phyloP scores from a whole-genome alignment of 2,888 invertebrate species.

The Campopleginae sp. region DNA sequence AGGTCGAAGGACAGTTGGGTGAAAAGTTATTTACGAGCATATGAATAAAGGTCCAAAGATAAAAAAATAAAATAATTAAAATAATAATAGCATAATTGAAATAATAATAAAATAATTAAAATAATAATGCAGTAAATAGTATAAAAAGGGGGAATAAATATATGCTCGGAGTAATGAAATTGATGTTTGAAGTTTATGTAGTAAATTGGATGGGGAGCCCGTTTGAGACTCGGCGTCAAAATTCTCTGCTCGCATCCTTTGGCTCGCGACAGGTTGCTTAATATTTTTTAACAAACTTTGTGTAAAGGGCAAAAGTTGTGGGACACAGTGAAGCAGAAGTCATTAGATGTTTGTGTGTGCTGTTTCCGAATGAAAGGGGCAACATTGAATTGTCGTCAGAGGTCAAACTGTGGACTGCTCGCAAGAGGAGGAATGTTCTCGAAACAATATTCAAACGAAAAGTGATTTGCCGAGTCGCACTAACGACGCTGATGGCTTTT shows the following conservation, averaged over 20 bases:
- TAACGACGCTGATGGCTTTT: not conserved
- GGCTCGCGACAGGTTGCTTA: not conserved
- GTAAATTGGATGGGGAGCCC: not conserved
- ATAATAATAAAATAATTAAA: too few species aligned
- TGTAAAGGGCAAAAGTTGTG: not conserved
- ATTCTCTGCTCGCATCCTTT: not conserved
- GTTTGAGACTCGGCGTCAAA: not conserved
- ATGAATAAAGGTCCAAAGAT: too few species aligned
- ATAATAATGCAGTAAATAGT: too few species aligned
- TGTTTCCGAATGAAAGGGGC: not conserved
- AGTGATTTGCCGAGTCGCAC: not conserved
- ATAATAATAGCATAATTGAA: too few species aligned
- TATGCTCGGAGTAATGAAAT: not conserved
- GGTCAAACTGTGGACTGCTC: not conserved
- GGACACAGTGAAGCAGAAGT: not conserved
- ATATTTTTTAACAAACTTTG: not conserved
- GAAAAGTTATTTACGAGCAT: not conserved
- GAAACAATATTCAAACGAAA: not conserved
- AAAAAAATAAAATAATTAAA: too few species aligned
- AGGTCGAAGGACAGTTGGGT: not conserved
- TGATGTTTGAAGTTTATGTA: not conserved
- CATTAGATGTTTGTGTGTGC: conserved; percentile 4
- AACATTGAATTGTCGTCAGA: not conserved
- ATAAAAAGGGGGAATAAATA: not conserved
- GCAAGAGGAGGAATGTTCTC: not conserved